A percentile compares a stretch with the other conserved stretches of the same genome.
These are phyloP conservation scores for Poecile atricapillus DNA, from an alignment of 2,113 vertebrate species.

Conservation along the genomic window DNA sequence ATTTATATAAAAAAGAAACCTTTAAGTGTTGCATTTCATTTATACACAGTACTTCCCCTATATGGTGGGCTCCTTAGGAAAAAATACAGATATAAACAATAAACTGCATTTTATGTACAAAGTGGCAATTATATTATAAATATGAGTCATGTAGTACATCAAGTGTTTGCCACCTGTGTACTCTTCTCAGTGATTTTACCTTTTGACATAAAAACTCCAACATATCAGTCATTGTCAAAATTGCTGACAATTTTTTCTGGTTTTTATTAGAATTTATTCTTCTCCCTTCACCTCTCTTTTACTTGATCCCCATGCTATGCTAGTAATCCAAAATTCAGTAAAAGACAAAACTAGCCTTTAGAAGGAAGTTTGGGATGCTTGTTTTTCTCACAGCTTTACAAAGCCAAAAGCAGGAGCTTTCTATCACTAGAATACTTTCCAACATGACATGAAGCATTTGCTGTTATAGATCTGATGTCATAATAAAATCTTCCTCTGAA, in stretches of 20 bases:
- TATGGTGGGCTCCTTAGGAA: background rate
- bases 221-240: background rate
- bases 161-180: background rate
- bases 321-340: background rate
- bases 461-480: background rate
- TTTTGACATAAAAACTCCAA: background rate
- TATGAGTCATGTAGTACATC: background rate
- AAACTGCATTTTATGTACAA: background rate
- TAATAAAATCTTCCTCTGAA: background rate
- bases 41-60: background rate
- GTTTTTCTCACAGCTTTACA: background rate
- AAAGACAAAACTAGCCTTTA: background rate
- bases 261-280: background rate
- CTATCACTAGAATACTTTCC: background rate
- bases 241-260: background rate
- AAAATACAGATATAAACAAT: background rate
- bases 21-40: background rate
- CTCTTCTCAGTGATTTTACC: background rate
- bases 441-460: background rate
- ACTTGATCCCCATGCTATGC: background rate
- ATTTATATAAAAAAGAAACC: slow-evolving; percentile 20
- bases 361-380: background rate
- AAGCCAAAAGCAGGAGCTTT: background rate
- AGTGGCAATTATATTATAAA: background rate
- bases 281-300: background rate